A percentile compares a stretch with the other conserved stretches of the same genome.
phyloP scores from a whole-genome alignment of 2,113 vertebrate genomes.

The Actinemys pallida region DNA sequence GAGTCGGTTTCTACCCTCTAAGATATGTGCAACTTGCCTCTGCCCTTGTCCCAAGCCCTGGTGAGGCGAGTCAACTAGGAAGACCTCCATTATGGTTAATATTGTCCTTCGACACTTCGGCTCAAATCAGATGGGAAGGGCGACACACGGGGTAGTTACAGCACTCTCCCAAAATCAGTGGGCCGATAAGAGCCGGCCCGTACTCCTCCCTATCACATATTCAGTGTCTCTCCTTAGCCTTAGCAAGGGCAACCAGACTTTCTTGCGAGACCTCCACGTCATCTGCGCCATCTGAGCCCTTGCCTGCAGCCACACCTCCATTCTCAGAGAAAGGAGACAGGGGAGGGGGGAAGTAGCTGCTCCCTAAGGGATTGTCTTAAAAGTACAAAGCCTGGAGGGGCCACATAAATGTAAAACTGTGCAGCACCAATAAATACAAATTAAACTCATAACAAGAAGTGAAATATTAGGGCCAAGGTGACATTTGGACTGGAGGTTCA shows the following conservation, averaged over 20 bases:
- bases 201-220: neutral
- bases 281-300: neutral
- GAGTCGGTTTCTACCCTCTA: neutral
- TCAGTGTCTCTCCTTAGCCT: neutral
- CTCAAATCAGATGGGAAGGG: neutral
- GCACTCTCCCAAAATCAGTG: slow-evolving; percentile 18
- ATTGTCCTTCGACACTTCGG: slow-evolving; percentile 12
- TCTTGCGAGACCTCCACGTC: slow-evolving; percentile 1
- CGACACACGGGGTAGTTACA: neutral
- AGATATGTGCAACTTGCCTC: neutral
- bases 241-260: slow-evolving; percentile 24
- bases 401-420: slow-evolving; percentile 2
- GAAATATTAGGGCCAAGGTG: slow-evolving; percentile 73
- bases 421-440: slow-evolving; percentile 66
- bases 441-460: slow-evolving; percentile 66
- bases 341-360: neutral
- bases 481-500: slow-evolving; percentile 67
- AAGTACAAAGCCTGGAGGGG: slow-evolving; percentile 16
- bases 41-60: neutral
- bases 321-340: slow-evolving; percentile 2
- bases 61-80: neutral
- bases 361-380: slow-evolving; percentile 33
- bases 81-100: neutral
- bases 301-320: neutral
- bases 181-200: neutral